Base-by-base conservation (phyloP, 2,113 vertebrate species). In the Rhabdornis inornatus region DNA sequence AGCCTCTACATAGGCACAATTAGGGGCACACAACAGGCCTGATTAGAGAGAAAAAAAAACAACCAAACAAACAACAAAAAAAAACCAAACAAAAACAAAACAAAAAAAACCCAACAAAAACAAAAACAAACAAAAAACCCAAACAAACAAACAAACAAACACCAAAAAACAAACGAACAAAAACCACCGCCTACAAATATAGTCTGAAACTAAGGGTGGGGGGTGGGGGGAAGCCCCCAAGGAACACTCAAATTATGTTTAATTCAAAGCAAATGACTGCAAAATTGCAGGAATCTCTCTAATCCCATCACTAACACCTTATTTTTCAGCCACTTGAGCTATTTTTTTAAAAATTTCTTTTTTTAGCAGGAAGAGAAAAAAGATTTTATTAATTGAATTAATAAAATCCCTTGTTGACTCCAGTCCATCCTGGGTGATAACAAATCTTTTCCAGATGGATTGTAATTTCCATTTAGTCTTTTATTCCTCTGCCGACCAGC, bases 371-470 rank as follows among this genome's bases (percentile, higher is more conserved):
- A 72, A 66, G 68, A 55, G 33, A 87, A 77, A 88, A 89, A 90
- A 79, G 23, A 72, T 85, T 94, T 92, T 94, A 95, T 96, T 97
- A 96, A 96, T 87, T 95, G 78, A 94, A 90, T 95, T 96, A 97
- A 95, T 93, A 87, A 94, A 96, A 90, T 68, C 39, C 83, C 80
- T 63, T 94, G 81, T 95, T 96, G 94, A 96, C 64, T 87, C 31
- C 55, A 80, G 68, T 89, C 74, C 75, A 85, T 89, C 80, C 79
- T 92, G 68, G n/a, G 78, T 84, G 70, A 96, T 79, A 96, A 95
- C 33, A 94, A 89, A 86, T 92, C 92, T 83, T 92, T 95, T 95
- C 80, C 81, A 96, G 88, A 94, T 63, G 60, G 79, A 92, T 33
- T 94, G 78, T 55, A 94, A 95, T 95, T 95, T 96, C 69, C 53